These are phyloP conservation scores for Hephaestus fuliginosus DNA, from an alignment of 2,797 vertebrate species.

Conservation along the genomic window DNA sequence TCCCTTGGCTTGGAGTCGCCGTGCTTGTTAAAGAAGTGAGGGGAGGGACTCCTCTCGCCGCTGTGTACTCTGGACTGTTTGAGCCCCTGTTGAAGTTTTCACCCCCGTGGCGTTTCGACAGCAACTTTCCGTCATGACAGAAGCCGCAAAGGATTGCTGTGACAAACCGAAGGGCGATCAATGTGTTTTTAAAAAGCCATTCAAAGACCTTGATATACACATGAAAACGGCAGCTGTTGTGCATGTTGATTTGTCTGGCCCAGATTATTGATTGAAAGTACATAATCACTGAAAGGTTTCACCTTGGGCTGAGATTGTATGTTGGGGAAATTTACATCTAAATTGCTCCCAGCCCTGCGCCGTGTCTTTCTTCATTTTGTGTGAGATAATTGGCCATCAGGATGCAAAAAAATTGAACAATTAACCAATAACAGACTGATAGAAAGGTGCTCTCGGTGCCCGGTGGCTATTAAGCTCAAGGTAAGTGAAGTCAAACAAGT, in stretches of 20 bases:
- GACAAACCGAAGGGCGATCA: slow-evolving; percentile 48
- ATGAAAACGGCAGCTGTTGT: slow-evolving; percentile 40
- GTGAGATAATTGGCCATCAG: slow-evolving; percentile 52
- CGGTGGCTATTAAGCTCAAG: slow-evolving; percentile 59
- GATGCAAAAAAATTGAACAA: slow-evolving; percentile 57
- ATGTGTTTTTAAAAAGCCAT: slow-evolving; percentile 40
- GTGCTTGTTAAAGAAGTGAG: slow-evolving; percentile 76
- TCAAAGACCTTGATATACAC: slow-evolving; percentile 41
- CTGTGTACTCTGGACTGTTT: slow-evolving; percentile 48
- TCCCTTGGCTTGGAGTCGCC: slow-evolving; percentile 62
- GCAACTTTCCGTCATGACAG: slow-evolving; percentile 32
- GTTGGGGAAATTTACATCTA: slow-evolving; percentile 77
- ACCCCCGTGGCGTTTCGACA: slow-evolving; percentile 37
- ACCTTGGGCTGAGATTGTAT: slow-evolving; percentile 67
- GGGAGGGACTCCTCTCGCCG: slow-evolving; percentile 41
- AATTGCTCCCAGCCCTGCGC: slow-evolving; percentile 64
- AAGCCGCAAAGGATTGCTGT: slow-evolving; percentile 16
- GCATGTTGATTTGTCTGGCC: slow-evolving; percentile 46
- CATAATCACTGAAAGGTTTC: slow-evolving; percentile 62
- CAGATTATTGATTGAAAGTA: slow-evolving; percentile 61
- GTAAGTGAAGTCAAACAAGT: slow-evolving; percentile 62
- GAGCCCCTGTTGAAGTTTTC: slow-evolving; percentile 46
- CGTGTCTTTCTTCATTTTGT: slow-evolving; percentile 69
- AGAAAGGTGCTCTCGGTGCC: slow-evolving; percentile 39
- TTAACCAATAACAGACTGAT: slow-evolving; percentile 63